These are phyloP conservation scores for Aythya baeri DNA, from an alignment of 2,113 vertebrate genomes.

Conservation along the genomic window DNA sequence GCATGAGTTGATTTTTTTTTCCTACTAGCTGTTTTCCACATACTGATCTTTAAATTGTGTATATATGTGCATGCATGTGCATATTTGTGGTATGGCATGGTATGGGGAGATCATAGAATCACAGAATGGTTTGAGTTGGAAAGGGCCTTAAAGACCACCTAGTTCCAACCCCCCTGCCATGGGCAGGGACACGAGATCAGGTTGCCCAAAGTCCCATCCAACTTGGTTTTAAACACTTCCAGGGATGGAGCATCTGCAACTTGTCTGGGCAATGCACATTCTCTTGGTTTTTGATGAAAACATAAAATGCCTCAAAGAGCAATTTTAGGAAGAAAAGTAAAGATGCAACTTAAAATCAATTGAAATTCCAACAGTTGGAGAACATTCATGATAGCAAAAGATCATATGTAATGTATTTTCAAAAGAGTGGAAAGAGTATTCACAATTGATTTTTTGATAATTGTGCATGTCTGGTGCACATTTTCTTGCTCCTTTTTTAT, in stretches of 20 bases:
- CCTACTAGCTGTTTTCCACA: background rate
- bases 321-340: background rate
- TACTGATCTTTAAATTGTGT: background rate
- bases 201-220: background rate
- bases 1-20: background rate
- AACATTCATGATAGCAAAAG: background rate
- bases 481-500: background rate
- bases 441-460: background rate
- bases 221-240: background rate
- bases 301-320: background rate
- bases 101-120: background rate
- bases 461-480: background rate
- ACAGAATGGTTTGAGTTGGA: background rate
- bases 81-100: background rate
- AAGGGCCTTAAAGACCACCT: background rate
- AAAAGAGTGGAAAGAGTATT: background rate
- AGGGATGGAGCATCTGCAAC: background rate
- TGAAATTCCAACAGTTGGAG: background rate
- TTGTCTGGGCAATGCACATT: background rate
- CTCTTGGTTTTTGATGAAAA: background rate
- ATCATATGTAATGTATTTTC: background rate
- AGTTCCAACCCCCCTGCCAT: background rate
- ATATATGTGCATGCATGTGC: background rate
- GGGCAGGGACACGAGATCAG: background rate
- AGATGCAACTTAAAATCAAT: background rate